phyloP scores from a whole-genome alignment of 2,888 invertebrate species.

The Pimpla rufipes region DNA sequence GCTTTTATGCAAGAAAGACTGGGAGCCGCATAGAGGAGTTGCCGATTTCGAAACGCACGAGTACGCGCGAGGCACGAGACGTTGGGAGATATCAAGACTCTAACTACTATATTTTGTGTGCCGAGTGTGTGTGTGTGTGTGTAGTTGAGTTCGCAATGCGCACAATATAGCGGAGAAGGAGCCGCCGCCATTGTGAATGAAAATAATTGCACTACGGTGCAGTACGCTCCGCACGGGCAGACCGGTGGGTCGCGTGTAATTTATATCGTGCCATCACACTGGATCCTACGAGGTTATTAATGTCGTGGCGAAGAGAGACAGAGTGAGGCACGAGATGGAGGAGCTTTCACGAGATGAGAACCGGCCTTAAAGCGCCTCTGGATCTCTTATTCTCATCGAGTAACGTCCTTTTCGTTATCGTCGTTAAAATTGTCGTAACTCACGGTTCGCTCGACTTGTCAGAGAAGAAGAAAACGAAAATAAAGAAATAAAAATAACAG shows the following conservation, averaged over 20 bases:
- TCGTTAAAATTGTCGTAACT: slow-evolving; percentile 27
- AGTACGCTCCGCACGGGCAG: slow-evolving; percentile 62
- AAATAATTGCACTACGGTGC: slow-evolving; percentile 73
- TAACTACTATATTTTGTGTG: slow-evolving; percentile 37
- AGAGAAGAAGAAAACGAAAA: neutral
- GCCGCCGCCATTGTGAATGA: slow-evolving; percentile 77
- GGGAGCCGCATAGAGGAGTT: slow-evolving; percentile 53
- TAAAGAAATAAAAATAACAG: no score
- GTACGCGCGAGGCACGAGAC: slow-evolving; percentile 48
- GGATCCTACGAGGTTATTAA: slow-evolving; percentile 72
- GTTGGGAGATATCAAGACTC: slow-evolving; percentile 47
- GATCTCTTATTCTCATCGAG: slow-evolving; percentile 50
- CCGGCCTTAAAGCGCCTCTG: slow-evolving; percentile 57
- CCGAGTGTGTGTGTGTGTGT: neutral
- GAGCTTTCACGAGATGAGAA: slow-evolving; percentile 71
- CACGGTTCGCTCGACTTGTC: neutral
- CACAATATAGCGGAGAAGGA: slow-evolving; percentile 64
- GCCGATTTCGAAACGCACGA: slow-evolving; percentile 67
- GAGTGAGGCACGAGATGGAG: slow-evolving; percentile 60
- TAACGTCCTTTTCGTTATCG: slow-evolving; percentile 44
- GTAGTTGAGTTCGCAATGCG: slow-evolving; percentile 55
- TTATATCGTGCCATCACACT: slow-evolving; percentile 73
- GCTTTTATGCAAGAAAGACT: slow-evolving; percentile 31
- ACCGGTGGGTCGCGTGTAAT: slow-evolving; percentile 72
- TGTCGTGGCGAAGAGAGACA: slow-evolving; percentile 64